Percentiles rank a stretch among this genome's conserved stretches.
These are phyloP conservation scores for Ceratitis capitata DNA, from an alignment of 1,140 invertebrate species.

Conservation along the genomic window DNA sequence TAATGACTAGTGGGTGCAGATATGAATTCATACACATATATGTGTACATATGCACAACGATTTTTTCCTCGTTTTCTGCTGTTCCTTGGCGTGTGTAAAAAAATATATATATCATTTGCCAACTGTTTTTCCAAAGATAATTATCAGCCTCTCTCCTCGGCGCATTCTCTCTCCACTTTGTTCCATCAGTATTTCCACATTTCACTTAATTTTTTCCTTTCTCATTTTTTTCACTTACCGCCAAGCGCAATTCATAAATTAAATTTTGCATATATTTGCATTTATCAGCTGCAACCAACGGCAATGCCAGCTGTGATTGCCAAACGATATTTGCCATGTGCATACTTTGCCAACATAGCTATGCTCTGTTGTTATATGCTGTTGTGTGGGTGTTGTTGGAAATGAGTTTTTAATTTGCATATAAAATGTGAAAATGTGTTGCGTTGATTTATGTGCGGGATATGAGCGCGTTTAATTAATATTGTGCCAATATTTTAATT, in stretches of 20 bases:
- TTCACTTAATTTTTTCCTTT: not conserved
- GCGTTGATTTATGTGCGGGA: not conserved
- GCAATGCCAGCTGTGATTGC: not conserved
- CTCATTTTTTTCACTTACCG: not conserved
- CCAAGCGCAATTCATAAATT: not conserved
- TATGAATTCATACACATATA: not conserved
- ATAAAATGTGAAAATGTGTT: constrained; percentile 20
- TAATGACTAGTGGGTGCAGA: not conserved
- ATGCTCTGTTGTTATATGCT: not conserved
- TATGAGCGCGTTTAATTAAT: not conserved
- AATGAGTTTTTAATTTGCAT: constrained; percentile 10
- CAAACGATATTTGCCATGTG: too few species aligned
- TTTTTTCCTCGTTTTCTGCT: not conserved
- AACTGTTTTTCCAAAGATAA: too few species aligned
- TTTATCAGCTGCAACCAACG: not conserved
- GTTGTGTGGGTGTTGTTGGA: not conserved
- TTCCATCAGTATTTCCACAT: not conserved
- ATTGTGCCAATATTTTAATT: constrained; percentile 28
- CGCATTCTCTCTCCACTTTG: not conserved
- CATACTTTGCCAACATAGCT: not conserved
- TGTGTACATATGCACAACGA: not conserved
- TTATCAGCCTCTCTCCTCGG: too few species aligned
- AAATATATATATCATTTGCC: too few species aligned
- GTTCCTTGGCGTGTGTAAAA: not conserved
- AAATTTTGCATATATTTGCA: constrained; percentile 19